Evolutionary conservation across 2,888 invertebrate genomes (phyloP).

Genomic region (Parasteatoda lunata): DNA sequence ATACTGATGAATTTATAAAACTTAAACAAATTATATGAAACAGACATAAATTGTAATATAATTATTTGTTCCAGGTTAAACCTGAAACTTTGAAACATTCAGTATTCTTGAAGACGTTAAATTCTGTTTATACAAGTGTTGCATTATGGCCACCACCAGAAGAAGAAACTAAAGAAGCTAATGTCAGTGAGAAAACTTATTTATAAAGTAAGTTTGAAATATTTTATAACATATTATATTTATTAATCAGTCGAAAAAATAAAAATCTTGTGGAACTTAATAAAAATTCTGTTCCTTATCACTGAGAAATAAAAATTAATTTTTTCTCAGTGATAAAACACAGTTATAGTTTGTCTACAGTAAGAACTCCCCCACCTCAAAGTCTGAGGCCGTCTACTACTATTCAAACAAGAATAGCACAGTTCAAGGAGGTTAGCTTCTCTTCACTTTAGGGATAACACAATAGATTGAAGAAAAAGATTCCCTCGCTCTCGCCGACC

Average conservation of each 20-base stretch:
- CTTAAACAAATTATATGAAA: no score
- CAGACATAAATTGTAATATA: no score
- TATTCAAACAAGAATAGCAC: no score
- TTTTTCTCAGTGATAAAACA: neutral
- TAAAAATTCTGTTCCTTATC: neutral
- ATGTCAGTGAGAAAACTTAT: conserved; percentile 39
- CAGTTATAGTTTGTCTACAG: neutral
- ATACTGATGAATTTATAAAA: no score
- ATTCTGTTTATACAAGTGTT: conserved; percentile 59
- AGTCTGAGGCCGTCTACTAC: no score
- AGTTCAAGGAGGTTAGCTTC: no score
- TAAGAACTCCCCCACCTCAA: neutral
- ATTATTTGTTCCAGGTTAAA: conserved; percentile 22
- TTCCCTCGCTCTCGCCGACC: no score
- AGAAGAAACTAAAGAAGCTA: conserved; percentile 43
- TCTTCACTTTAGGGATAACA: no score
- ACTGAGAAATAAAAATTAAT: neutral
- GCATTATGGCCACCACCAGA: conserved; percentile 58
- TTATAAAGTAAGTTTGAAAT: conserved; percentile 34
- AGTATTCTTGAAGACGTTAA: conserved; percentile 46
- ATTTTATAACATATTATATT: neutral
- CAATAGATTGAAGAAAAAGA: no score
- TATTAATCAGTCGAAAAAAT: neutral
- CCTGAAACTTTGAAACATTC: conserved; percentile 43
- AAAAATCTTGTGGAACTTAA: neutral